These are phyloP conservation scores for Tenrec ecaudatus DNA, from an alignment of 2,113 vertebrate species.

Conservation along the genomic window DNA sequence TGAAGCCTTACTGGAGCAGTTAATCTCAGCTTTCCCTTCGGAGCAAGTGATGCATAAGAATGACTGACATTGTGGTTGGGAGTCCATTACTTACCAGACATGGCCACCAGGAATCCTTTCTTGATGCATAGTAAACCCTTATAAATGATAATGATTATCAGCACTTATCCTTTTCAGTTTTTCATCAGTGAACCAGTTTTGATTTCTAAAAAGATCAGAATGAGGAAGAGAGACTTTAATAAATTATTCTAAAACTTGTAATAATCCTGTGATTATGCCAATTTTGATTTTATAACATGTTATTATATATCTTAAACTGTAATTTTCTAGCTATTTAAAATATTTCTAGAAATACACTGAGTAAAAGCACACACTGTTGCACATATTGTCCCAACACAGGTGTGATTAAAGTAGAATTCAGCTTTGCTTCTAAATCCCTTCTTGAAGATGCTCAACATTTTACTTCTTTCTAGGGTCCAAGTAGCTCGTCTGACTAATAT, in stretches of 20 bases:
- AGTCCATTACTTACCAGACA: no score
- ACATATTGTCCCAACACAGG: neutral
- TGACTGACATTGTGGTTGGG: no score
- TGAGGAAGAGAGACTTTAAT: neutral
- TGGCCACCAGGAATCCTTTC: neutral
- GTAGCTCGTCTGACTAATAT: neutral
- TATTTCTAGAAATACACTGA: neutral
- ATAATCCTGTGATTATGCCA: neutral
- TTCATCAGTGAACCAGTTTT: slow-evolving; percentile 27
- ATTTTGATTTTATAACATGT: neutral
- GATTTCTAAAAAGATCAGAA: neutral
- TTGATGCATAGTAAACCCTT: neutral
- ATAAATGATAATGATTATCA: neutral
- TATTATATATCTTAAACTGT: neutral
- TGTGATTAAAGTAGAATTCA: neutral
- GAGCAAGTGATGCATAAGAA: no score
- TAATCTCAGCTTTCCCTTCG: no score
- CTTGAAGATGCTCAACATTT: neutral
- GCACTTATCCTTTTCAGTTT: slow-evolving; percentile 17
- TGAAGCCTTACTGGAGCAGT: no score
- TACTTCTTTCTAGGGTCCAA: neutral
- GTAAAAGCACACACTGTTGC: neutral
- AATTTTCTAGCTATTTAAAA: neutral
- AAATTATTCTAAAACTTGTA: neutral
- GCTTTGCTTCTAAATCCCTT: neutral